These are phyloP conservation scores for Phaenicophaeus curvirostris DNA, from an alignment of 2,797 vertebrate species.

Conservation along the genomic window DNA sequence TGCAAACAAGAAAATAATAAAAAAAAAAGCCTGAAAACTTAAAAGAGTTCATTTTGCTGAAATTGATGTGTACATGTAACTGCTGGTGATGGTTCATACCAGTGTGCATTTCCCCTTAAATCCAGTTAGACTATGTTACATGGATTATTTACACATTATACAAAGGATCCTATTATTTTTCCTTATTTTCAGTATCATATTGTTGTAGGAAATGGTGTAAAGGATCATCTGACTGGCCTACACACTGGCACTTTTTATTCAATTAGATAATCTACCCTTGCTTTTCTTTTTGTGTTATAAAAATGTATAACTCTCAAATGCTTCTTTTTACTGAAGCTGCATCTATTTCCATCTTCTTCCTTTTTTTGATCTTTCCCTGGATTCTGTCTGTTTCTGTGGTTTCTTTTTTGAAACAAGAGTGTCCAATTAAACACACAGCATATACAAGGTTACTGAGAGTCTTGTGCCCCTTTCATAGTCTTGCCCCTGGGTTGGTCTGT, in stretches of 20 bases:
- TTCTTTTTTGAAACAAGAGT: neutral
- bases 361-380: neutral
- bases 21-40: neutral
- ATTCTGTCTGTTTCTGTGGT: neutral
- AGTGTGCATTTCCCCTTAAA: neutral
- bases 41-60: conserved; percentile 7
- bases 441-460: neutral
- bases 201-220: neutral
- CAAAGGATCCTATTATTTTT: neutral
- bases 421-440: neutral
- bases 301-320: neutral
- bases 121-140: neutral
- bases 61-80: fast-evolving
- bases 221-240: neutral
- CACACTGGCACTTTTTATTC: neutral
- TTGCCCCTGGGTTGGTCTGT: neutral
- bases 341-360: neutral
- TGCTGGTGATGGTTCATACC: neutral
- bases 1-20: neutral
- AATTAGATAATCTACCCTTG: neutral
- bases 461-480: neutral
- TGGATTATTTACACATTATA: neutral
- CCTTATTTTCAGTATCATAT: neutral
- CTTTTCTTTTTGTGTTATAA: neutral
- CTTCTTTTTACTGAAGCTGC: neutral